phyloP scores from a whole-genome alignment of 2,797 vertebrate genomes.

The Acrossocheilus wenchowensis region DNA sequence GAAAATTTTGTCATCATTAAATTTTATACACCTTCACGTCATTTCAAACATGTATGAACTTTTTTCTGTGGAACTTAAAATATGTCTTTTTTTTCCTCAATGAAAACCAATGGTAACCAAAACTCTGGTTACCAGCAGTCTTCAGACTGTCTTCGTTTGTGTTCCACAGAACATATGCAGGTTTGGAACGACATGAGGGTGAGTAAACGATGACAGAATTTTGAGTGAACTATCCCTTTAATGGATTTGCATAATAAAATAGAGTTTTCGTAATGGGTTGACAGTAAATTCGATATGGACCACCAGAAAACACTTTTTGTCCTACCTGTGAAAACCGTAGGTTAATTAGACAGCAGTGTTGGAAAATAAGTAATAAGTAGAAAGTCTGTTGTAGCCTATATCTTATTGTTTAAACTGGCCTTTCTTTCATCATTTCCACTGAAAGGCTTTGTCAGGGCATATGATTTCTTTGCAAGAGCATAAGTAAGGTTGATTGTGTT shows the following conservation, averaged over 20 bases:
- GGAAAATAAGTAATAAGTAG: neutral
- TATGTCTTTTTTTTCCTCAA: neutral
- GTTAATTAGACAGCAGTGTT: neutral
- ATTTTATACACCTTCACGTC: neutral
- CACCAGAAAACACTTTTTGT: neutral
- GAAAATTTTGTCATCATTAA: neutral
- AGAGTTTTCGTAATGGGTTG: neutral
- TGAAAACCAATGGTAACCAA: neutral
- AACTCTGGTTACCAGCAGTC: neutral
- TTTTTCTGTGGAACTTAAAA: neutral
- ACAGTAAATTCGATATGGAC: neutral
- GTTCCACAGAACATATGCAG: neutral
- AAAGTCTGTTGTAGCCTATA: neutral
- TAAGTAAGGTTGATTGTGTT: conserved; percentile 64
- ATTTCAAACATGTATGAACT: neutral
- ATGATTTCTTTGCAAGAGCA: conserved; percentile 56
- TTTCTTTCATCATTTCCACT: neutral
- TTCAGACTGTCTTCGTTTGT: neutral
- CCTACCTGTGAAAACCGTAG: neutral
- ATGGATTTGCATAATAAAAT: neutral
- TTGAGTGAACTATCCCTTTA: neutral
- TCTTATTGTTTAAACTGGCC: neutral
- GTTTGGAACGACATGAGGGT: neutral
- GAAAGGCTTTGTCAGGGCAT: conserved; percentile 6
- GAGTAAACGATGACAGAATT: neutral